Percentiles rank a stretch among this genome's conserved stretches.
Evolutionary conservation across 2,888 invertebrate species (phyloP).

Genomic region (Hyalella azteca): DNA sequence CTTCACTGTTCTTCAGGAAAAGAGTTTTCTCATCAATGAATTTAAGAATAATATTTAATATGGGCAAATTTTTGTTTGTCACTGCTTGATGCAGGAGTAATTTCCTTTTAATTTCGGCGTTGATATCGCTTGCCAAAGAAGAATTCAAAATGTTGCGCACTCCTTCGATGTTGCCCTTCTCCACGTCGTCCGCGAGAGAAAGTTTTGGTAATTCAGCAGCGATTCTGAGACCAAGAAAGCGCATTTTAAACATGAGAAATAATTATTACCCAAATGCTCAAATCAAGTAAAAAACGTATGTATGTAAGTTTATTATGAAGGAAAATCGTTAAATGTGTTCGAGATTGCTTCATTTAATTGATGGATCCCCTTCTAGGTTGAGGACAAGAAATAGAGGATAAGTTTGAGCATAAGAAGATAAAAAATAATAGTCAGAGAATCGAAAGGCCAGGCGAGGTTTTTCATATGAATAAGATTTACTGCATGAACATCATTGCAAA

Average conservation of each 20-base stretch:
- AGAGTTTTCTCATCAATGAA: not conserved
- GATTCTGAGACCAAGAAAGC: not conserved
- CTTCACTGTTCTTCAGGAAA: not conserved
- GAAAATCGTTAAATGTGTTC: no score
- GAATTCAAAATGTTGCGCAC: not conserved
- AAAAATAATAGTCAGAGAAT: no score
- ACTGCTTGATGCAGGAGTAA: slow-evolving; percentile 24
- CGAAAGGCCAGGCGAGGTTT: no score
- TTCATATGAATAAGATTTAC: no score
- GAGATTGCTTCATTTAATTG: no score
- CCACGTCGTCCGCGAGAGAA: not conserved
- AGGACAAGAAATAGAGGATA: no score
- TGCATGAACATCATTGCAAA: no score
- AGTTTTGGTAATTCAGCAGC: not conserved
- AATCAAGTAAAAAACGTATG: no score
- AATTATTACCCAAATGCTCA: not conserved
- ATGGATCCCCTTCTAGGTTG: no score
- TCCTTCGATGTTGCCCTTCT: not conserved
- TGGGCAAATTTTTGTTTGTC: not conserved
- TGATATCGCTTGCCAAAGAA: not conserved
- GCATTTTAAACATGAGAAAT: not conserved
- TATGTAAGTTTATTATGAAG: no score
- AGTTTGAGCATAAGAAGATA: no score
- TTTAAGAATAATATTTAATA: not conserved
- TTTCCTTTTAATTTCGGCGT: not conserved